phyloP scores from a whole-genome alignment of 2,113 vertebrate genomes.

The Noturus placidus region DNA sequence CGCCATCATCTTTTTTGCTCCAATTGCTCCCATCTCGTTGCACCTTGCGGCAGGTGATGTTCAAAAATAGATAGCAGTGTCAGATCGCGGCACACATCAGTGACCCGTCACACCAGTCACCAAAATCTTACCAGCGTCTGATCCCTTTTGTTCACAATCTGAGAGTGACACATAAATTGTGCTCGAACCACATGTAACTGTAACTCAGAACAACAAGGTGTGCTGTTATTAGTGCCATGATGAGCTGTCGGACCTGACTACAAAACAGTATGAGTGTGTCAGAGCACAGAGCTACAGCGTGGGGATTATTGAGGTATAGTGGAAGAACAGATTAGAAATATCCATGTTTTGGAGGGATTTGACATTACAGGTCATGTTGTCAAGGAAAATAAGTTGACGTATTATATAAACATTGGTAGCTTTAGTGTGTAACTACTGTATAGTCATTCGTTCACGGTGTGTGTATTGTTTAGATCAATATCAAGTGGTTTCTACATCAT shows the following conservation, averaged over 20 bases:
- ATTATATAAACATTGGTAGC: background rate
- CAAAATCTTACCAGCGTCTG: background rate
- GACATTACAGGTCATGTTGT: background rate
- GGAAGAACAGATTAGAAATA: background rate
- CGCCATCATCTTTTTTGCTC: slow-evolving; percentile 16
- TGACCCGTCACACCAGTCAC: slow-evolving; percentile 55
- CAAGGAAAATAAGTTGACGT: background rate
- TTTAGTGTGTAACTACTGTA: background rate
- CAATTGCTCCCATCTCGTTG: slow-evolving; percentile 23
- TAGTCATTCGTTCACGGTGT: background rate
- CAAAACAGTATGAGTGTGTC: background rate
- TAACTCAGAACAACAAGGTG: background rate
- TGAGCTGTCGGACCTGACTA: slow-evolving; percentile 32
- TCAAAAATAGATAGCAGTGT: slow-evolving; percentile 52
- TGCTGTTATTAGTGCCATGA: slow-evolving; percentile 24
- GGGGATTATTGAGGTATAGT: background rate
- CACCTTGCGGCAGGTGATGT: slow-evolving; percentile 45
- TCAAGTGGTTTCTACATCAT: background rate
- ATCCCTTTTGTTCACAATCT: slow-evolving; percentile 30
- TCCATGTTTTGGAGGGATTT: background rate
- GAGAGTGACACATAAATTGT: slow-evolving; percentile 38
- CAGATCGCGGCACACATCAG: slow-evolving; percentile 46
- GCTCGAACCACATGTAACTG: background rate
- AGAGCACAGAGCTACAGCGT: background rate
- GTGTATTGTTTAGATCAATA: background rate